Evolutionary conservation across 1,140 invertebrate species (phyloP).

Genomic region (Brachionus sp.): DNA sequence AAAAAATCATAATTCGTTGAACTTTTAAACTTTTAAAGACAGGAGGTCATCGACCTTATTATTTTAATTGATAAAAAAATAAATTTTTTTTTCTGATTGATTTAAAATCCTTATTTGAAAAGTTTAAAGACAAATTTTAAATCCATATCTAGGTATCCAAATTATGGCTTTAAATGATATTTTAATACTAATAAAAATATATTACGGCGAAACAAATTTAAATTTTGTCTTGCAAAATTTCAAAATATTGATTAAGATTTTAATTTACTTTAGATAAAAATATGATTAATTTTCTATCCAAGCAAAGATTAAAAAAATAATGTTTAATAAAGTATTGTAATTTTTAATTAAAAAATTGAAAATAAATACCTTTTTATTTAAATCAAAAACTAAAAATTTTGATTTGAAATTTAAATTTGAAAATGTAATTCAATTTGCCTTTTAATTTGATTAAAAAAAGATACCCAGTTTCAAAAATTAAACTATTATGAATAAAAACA

Average conservation of each 20-base stretch:
- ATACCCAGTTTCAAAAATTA: neutral
- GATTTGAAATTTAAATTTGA: neutral
- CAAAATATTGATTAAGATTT: neutral
- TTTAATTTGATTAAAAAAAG: neutral
- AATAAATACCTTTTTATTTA: neutral
- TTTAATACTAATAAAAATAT: neutral
- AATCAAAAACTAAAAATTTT: neutral
- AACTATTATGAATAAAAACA: neutral
- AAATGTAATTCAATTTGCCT: neutral
- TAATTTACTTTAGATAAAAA: neutral
- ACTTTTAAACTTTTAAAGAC: neutral
- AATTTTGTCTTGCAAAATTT: neutral
- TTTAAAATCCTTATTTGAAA: neutral
- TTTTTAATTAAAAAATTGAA: neutral
- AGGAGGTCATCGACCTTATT: neutral
- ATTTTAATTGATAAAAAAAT: neutral
- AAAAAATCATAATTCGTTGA: neutral
- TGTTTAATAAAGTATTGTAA: neutral
- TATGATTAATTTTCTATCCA: neutral
- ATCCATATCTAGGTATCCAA: neutral
- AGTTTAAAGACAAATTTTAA: neutral
- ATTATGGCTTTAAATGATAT: neutral
- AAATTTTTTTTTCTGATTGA: neutral
- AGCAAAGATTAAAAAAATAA: neutral
- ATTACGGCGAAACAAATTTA: neutral